A percentile compares a stretch with the other conserved stretches of the same genome.
Evolutionary conservation across 2,113 vertebrate genomes (phyloP).

Genomic region (Pangasianodon gigas): DNA sequence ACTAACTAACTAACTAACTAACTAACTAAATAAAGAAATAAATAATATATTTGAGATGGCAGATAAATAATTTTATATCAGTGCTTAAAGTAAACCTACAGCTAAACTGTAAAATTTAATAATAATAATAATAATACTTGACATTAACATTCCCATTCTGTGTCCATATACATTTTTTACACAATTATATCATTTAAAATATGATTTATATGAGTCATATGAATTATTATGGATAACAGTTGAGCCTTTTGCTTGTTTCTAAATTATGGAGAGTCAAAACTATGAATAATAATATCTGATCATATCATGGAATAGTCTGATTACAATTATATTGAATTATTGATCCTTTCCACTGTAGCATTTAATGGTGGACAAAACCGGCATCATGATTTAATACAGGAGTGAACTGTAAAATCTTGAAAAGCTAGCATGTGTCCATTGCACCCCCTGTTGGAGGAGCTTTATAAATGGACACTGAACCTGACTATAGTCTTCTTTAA

Average conservation of each 20-base stretch:
- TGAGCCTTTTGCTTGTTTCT: background rate
- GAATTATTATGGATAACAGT: background rate
- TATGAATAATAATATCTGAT: background rate
- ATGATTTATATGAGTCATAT: background rate
- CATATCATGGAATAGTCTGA: background rate
- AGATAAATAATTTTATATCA: background rate
- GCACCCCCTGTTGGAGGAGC: conserved; percentile 45
- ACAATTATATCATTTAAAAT: background rate
- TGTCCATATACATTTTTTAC: background rate
- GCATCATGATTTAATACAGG: background rate
- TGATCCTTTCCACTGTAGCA: background rate
- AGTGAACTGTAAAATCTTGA: background rate
- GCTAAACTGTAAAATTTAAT: background rate
- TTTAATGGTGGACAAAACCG: background rate
- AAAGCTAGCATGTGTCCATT: background rate
- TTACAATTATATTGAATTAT: background rate
- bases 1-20: background rate
- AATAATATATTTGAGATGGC: background rate
- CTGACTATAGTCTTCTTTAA: background rate
- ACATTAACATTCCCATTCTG: background rate
- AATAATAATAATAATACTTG: background rate
- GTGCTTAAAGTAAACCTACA: background rate
- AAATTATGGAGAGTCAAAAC: background rate
- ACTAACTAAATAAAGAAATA: background rate
- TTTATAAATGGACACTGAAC: background rate